These are phyloP conservation scores for Bubo scandiacus DNA, from an alignment of 2,113 vertebrate species.

Conservation along the genomic window DNA sequence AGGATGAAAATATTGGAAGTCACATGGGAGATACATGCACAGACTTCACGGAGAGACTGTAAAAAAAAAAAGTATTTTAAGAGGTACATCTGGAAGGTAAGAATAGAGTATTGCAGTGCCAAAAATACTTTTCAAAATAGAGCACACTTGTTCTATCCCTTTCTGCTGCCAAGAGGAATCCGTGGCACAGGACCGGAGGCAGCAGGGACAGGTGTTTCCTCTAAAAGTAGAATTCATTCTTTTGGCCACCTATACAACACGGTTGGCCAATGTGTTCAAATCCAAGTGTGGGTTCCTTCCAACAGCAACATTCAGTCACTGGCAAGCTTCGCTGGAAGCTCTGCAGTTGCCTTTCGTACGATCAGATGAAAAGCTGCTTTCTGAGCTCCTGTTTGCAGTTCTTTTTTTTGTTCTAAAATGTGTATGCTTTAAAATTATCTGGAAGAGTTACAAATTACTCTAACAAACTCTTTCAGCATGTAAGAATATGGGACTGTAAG, in stretches of 20 bases:
- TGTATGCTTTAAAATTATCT: neutral
- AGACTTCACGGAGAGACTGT: neutral
- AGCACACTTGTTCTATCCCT: neutral
- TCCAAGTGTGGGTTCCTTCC: constrained; percentile 22
- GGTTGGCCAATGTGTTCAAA: neutral
- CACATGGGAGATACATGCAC: neutral
- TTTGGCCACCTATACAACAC: constrained; percentile 34
- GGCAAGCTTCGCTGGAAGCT: constrained; percentile 10
- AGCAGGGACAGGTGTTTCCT: constrained; percentile 54
- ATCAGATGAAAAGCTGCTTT: neutral
- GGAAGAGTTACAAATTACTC: constrained; percentile 24
- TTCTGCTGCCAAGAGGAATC: constrained; percentile 25
- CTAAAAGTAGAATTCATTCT: constrained; percentile 52
- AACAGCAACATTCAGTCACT: neutral
- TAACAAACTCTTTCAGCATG: neutral
- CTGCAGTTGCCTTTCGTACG: neutral
- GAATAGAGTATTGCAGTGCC: neutral
- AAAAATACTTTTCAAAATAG: constrained; percentile 40
- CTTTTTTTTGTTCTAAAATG: neutral
- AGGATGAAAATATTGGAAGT: neutral
- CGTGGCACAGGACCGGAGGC: neutral
- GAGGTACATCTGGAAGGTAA: constrained; percentile 27
- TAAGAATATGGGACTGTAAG: neutral
- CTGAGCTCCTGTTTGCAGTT: neutral
- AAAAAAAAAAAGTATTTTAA: neutral